A percentile compares a stretch with the other conserved stretches of the same genome.
Conservation (phyloP, 2,797 vertebrate species). For the Allobates femoralis region DNA sequence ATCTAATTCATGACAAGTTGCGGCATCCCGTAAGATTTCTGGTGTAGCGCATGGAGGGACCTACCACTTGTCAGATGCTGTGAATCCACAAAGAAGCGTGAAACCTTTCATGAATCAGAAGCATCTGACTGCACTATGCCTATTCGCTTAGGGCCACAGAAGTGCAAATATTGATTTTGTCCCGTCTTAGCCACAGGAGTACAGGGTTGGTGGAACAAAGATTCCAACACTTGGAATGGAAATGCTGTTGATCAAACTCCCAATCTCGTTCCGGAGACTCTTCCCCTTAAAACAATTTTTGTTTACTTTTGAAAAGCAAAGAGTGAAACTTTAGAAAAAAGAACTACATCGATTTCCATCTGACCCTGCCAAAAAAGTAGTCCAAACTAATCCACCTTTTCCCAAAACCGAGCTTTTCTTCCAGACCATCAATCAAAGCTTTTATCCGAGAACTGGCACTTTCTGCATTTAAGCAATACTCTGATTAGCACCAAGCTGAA, state of each 20-base stretch:
- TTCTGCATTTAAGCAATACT: not conserved
- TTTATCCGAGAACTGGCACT: not conserved
- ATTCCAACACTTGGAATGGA: not conserved
- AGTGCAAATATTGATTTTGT: no score
- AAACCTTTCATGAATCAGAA: no score
- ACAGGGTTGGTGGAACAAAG: not conserved
- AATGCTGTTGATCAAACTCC: not conserved
- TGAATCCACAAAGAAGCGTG: no score
- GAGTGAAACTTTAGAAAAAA: not conserved
- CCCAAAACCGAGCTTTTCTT: not conserved
- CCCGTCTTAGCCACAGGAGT: not conserved
- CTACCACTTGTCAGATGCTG: no score
- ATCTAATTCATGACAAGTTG: no score
- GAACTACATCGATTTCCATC: not conserved
- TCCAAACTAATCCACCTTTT: not conserved
- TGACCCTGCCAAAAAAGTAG: not conserved
- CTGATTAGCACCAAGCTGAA: not conserved
- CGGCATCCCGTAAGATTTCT: no score
- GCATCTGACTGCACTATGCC: no score
- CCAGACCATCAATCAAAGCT: not conserved
- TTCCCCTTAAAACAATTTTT: not conserved
- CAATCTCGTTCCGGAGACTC: not conserved
- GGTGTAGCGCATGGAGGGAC: no score
- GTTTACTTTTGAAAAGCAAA: not conserved
- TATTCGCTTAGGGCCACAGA: no score